phyloP scores from a whole-genome alignment of 2,888 invertebrate species.

The Erynnis tages region DNA sequence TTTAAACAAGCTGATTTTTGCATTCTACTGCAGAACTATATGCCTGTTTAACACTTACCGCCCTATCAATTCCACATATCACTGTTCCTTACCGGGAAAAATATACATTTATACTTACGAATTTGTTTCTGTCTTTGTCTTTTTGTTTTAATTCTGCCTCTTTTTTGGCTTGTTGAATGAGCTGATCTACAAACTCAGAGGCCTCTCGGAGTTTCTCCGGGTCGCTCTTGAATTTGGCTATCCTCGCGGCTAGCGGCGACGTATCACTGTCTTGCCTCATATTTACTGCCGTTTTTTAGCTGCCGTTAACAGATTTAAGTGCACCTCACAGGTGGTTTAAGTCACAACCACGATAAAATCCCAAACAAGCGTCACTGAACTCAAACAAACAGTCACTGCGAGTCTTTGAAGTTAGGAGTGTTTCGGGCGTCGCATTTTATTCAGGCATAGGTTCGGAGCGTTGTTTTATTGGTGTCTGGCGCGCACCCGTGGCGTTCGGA shows the following conservation, averaged over 20 bases:
- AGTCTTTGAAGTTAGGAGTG: slow-evolving; percentile 4
- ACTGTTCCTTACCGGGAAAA: slow-evolving; percentile 66
- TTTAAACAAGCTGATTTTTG: slow-evolving; percentile 63
- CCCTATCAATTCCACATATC: slow-evolving; percentile 69
- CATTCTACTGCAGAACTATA: slow-evolving; percentile 64
- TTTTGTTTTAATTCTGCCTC: slow-evolving; percentile 81
- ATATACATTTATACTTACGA: slow-evolving; percentile 80
- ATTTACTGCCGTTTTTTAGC: slow-evolving; percentile 5
- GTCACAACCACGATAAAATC: slow-evolving; percentile 29
- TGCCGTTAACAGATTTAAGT: slow-evolving; percentile 20
- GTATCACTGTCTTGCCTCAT: slow-evolving; percentile 70
- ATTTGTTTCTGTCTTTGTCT: slow-evolving; percentile 81
- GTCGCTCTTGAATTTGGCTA: slow-evolving; percentile 82
- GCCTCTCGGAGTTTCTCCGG: slow-evolving; percentile 81
- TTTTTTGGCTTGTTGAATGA: slow-evolving; percentile 82
- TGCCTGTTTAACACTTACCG: slow-evolving; percentile 71
- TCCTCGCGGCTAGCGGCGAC: slow-evolving; percentile 67
- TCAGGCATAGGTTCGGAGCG: slow-evolving; percentile 5
- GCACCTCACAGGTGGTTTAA: slow-evolving; percentile 33
- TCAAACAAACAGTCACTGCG: slow-evolving; percentile 37
- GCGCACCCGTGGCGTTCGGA: slow-evolving; percentile 3
- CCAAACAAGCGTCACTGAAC: slow-evolving; percentile 39
- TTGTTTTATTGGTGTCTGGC: background rate
- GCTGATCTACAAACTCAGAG: slow-evolving; percentile 82
- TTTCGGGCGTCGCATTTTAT: slow-evolving; percentile 4